Percentiles rank a stretch among this genome's conserved stretches.
Evolutionary conservation across 2,888 invertebrate species (phyloP).

Genomic region (Synanthedon formicaeformis): DNA sequence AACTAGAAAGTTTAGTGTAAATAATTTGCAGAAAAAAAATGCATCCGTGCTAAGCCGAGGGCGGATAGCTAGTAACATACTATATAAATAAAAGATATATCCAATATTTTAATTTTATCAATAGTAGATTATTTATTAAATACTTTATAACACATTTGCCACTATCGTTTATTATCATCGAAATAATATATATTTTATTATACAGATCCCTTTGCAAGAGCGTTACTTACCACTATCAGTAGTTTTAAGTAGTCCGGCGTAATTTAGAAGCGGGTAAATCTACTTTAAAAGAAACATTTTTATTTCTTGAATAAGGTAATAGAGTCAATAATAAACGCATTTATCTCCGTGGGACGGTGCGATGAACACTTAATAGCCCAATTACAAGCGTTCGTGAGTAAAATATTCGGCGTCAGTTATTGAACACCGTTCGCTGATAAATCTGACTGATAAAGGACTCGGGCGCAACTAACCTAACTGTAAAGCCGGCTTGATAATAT

Average conservation of each 20-base stretch:
- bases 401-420: slow-evolving; percentile 22
- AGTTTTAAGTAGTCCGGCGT: slow-evolving; percentile 3
- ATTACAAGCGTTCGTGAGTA: slow-evolving; percentile 42
- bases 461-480: slow-evolving; percentile 19
- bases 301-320: background rate
- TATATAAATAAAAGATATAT: too few species aligned
- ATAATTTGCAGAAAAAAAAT: too few species aligned
- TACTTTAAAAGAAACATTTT: background rate
- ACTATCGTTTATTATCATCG: too few species aligned
- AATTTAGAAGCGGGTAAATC: too few species aligned
- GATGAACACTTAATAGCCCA: slow-evolving; percentile 11
- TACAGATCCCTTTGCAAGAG: too few species aligned
- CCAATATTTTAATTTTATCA: too few species aligned
- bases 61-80: too few species aligned
- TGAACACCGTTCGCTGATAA: slow-evolving; percentile 26
- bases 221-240: slow-evolving; percentile 1
- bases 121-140: too few species aligned
- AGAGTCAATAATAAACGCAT: slow-evolving; percentile 5
- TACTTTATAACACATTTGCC: too few species aligned
- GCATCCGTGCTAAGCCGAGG: too few species aligned
- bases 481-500: slow-evolving; percentile 31
- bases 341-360: background rate
- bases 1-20: too few species aligned
- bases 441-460: slow-evolving; percentile 38
- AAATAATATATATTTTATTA: too few species aligned